Conservation (phyloP, 1,140 invertebrate species). For the Drosophila neocordata region DNA sequence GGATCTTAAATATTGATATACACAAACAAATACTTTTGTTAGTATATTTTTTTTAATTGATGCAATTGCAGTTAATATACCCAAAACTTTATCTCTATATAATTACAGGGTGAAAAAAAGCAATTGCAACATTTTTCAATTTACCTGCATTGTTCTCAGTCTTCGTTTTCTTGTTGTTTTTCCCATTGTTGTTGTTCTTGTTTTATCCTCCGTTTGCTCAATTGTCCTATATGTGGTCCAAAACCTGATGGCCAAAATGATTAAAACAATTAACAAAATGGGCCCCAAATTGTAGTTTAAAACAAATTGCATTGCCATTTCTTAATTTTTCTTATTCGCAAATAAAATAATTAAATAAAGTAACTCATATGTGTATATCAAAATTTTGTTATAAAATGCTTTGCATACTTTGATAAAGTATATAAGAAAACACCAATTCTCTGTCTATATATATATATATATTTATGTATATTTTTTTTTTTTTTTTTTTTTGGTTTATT, state of each 20-base stretch:
- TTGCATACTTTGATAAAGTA: not conserved
- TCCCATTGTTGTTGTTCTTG: conserved; percentile 11
- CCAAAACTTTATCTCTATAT: not conserved
- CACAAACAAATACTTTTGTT: too few relatives aligned
- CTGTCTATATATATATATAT: too few relatives aligned
- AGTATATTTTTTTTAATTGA: too few relatives aligned
- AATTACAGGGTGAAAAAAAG: conserved; percentile 23
- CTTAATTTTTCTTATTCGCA: not conserved
- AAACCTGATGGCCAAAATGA: conserved; percentile 1
- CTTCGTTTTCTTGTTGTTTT: not conserved
- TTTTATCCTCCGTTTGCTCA: conserved; percentile 4
- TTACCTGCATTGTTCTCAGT: conserved; percentile 53
- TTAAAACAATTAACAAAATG: conserved; percentile 16
- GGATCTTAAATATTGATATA: too few relatives aligned
- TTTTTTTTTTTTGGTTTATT: conserved; percentile 46
- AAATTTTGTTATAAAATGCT: conserved; percentile 6
- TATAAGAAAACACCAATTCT: not conserved
- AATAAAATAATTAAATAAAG: not conserved
- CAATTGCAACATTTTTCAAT: conserved; percentile 76
- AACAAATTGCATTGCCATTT: conserved; percentile 10
- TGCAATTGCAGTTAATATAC: too few relatives aligned
- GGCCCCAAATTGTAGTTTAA: conserved; percentile 9
- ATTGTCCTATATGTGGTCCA: conserved; percentile 10
- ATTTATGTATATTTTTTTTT: conserved; percentile 26
- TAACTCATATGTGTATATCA: not conserved